phyloP scores from a whole-genome alignment of 2,888 invertebrate species.

The Nymphalis urticae region DNA sequence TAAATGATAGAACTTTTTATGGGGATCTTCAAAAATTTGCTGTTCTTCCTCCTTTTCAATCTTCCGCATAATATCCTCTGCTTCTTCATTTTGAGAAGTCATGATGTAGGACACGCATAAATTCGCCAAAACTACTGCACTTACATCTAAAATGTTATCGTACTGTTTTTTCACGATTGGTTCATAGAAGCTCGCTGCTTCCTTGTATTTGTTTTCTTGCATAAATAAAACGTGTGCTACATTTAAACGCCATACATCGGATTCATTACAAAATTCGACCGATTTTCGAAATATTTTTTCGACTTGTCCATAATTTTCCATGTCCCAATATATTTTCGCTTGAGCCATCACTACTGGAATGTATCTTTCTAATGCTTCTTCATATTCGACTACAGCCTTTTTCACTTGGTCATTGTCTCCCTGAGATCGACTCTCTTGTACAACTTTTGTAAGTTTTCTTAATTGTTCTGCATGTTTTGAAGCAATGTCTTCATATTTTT shows the following conservation, averaged over 20 bases:
- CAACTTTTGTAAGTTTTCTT: constrained; percentile 95
- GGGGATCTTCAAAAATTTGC: constrained; percentile 94
- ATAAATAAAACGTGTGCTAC: constrained; percentile 99
- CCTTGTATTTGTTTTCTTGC: constrained; percentile 99
- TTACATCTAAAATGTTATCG: constrained; percentile 95
- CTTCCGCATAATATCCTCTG: constrained; percentile 98
- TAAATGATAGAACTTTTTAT: constrained; percentile 95
- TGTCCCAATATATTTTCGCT: constrained; percentile 99
- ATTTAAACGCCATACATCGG: constrained; percentile 98
- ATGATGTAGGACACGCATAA: constrained; percentile 99
- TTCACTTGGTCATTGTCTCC: constrained; percentile 94
- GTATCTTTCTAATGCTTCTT: constrained; percentile 94
- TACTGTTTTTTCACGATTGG: constrained; percentile 97
- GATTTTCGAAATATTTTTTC: constrained; percentile 98
- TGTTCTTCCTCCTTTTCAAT: constrained; percentile 99
- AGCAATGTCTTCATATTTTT: constrained; percentile 96
- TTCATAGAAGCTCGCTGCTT: constrained; percentile 98
- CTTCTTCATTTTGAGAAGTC: constrained; percentile 99
- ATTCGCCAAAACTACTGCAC: constrained; percentile 99
- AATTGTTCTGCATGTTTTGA: constrained; percentile 94
- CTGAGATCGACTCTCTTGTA: constrained; percentile 94
- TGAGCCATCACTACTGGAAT: constrained; percentile 99
- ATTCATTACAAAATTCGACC: constrained; percentile 98
- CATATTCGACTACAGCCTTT: constrained; percentile 94
- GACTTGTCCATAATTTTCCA: constrained; percentile 96